Evolutionary conservation across 2,888 invertebrate genomes (phyloP).

Genomic region (Atethmia centrago): DNA sequence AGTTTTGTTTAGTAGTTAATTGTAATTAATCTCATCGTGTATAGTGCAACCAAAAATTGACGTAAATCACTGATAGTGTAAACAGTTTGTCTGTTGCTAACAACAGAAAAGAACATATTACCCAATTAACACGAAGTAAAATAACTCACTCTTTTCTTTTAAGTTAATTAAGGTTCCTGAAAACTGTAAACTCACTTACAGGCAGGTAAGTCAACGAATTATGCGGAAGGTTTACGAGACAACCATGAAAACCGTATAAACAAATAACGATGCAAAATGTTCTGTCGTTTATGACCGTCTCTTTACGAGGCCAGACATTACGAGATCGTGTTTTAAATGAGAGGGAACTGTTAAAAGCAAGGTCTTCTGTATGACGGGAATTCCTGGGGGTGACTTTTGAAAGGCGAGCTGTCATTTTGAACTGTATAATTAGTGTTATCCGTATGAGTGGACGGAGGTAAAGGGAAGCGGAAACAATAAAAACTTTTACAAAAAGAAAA

Average conservation of each 20-base stretch:
- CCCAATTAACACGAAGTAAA: neutral
- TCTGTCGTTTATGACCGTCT: slow-evolving; percentile 50
- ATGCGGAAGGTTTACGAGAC: slow-evolving; percentile 53
- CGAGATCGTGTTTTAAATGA: slow-evolving; percentile 52
- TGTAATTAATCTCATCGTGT: too few species aligned
- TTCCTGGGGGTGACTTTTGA: slow-evolving; percentile 24
- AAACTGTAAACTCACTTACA: slow-evolving; percentile 21
- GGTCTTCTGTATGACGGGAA: slow-evolving; percentile 1
- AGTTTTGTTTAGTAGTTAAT: too few species aligned
- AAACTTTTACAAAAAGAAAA: too few species aligned
- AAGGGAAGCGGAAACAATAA: neutral
- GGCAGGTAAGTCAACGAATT: slow-evolving; percentile 53
- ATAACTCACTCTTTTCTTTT: neutral
- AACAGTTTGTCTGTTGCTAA: too few species aligned
- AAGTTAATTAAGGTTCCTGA: neutral
- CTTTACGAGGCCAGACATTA: slow-evolving; percentile 62
- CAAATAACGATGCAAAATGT: slow-evolving; percentile 60
- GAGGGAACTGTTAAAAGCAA: slow-evolving; percentile 37
- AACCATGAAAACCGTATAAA: slow-evolving; percentile 45
- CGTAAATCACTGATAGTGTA: too few species aligned
- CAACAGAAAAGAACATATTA: neutral
- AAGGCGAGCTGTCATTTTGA: neutral
- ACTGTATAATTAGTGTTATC: slow-evolving; percentile 10
- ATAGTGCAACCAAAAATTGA: too few species aligned
- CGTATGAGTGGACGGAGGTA: neutral